phyloP scores from a whole-genome alignment of 2,797 vertebrate species.

The Gymnopithys bicolor region DNA sequence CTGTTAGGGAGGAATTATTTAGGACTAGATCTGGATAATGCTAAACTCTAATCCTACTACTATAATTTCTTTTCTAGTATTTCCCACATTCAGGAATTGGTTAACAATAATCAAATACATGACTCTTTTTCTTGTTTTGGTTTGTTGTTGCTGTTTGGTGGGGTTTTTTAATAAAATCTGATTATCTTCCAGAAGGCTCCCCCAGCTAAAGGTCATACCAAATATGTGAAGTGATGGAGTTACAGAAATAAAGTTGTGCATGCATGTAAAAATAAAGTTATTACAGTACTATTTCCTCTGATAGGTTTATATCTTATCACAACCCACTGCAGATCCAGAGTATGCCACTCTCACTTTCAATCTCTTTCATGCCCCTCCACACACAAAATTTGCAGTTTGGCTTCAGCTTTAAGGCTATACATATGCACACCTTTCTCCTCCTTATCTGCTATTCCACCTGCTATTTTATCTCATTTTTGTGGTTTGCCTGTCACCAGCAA shows the following conservation, averaged over 20 bases:
- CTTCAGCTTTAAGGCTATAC: neutral
- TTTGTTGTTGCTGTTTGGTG: neutral
- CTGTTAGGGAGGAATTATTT: neutral
- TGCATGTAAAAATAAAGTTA: neutral
- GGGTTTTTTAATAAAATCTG: neutral
- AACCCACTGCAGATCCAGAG: neutral
- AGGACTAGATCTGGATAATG: neutral
- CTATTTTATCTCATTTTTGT: neutral
- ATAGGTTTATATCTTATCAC: neutral
- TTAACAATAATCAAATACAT: neutral
- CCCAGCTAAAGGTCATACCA: neutral
- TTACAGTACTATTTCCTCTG: neutral
- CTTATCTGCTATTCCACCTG: neutral
- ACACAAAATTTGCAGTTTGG: neutral
- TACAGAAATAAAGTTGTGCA: neutral
- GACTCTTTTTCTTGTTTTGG: neutral
- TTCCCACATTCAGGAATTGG: neutral
- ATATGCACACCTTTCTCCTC: neutral
- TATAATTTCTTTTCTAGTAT: neutral
- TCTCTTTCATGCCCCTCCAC: neutral
- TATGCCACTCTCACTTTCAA: neutral
- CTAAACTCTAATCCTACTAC: neutral
- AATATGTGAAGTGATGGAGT: neutral
- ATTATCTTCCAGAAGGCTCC: neutral
- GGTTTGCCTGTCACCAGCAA: constrained; percentile 23